Evolutionary conservation across 2,797 vertebrate species (phyloP), one percentile per base, ranked within the genome.

Genomic region (Tragelaphus eurycerus): DNA sequence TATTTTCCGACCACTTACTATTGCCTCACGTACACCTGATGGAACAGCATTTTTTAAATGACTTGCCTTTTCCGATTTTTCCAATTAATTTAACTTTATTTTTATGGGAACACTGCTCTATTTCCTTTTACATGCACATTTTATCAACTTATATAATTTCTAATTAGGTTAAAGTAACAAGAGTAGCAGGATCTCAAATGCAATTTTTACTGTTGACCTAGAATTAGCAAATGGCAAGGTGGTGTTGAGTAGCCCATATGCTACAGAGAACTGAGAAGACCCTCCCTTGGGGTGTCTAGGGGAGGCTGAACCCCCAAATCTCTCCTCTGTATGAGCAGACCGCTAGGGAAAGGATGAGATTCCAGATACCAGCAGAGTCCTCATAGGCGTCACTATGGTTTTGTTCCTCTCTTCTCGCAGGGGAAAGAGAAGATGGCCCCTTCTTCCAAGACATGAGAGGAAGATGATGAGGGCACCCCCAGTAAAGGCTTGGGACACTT

Each of bases 151-250:
- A 95, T 27, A 55, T 97, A 97, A 98, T 96, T 89, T 79, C 78
- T 97, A 97, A 97, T 98, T 98, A 96, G 95, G 97, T 95, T 93
- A 93, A 94, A 96, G 48, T 74, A 25, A 87, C 67, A 84, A 84
- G 64, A 83, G 83, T 25, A 82, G 62, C 84, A 52, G 29, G 46
- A 31, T 60, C 31, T 62, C 57, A 89, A 89, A 29, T 78, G 52
- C 62, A 50, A 96, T 23, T 43, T 94, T 92, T 15, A 93, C 55
- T 46, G 76, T 48, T 88, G 62, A 95, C 93, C 88, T 78, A 97
- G 90, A 97, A 97, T 96, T 59, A 57, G 50, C 48, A 84, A 86
- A 57, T 46, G 64, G 31, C 4, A 27, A 86, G 60, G 11, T 19
- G 48, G 57, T 23, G 31, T 19, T 34, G 54, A 10, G 31, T n/a